phyloP scores from a whole-genome alignment of 2,888 invertebrate species.

The Tipula confusa region DNA sequence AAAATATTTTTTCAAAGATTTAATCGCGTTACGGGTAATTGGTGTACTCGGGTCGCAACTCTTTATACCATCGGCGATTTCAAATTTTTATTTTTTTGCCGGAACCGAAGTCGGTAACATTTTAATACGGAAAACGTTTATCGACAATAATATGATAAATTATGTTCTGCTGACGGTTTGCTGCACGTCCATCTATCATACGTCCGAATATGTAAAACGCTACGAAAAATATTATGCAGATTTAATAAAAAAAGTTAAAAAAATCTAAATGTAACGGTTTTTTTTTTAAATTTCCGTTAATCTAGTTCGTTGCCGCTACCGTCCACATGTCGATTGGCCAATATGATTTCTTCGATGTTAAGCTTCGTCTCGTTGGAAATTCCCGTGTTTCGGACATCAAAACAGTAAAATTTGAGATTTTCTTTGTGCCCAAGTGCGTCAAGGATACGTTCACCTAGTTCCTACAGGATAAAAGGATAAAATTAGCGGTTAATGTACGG shows the following conservation, averaged over 20 bases:
- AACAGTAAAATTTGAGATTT: constrained; percentile 36
- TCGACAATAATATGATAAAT: constrained; percentile 42
- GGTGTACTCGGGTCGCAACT: constrained; percentile 68
- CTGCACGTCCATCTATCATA: constrained; percentile 48
- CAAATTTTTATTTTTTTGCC: constrained; percentile 84
- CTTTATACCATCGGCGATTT: constrained; percentile 72
- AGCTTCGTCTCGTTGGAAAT: constrained; percentile 41
- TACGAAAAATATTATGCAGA: constrained; percentile 29
- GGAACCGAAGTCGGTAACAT: constrained; percentile 68
- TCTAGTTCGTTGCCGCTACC: neutral
- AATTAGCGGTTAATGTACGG: neutral
- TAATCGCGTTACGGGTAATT: constrained; percentile 58
- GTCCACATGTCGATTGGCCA: constrained; percentile 32
- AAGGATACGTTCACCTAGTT: constrained; percentile 44
- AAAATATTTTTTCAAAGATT: constrained; percentile 40
- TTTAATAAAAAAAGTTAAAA: neutral
- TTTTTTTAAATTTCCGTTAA: neutral
- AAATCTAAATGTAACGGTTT: neutral
- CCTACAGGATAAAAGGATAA: neutral
- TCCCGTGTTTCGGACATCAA: constrained; percentile 46
- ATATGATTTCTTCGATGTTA: constrained; percentile 39
- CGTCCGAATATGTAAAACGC: constrained; percentile 42
- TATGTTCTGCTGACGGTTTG: constrained; percentile 45
- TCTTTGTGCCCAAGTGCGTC: constrained; percentile 45
- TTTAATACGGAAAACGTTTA: constrained; percentile 58